Evolutionary conservation across 2,888 invertebrate genomes (phyloP), one percentile per base, ranked within the genome.

Genomic region (Campoletis raptor): DNA sequence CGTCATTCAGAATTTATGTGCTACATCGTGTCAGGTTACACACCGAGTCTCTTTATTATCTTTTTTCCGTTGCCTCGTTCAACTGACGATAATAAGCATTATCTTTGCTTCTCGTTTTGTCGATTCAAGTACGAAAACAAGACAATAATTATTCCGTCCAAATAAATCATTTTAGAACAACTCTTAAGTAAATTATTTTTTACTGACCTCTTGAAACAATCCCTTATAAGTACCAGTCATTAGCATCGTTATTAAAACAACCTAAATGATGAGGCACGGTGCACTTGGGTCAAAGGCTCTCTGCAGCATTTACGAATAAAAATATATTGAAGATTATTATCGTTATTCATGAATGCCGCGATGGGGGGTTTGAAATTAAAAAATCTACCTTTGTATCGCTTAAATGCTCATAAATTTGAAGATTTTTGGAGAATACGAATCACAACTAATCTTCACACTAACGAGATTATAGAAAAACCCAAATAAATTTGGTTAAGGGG

Each of bases 1-100:
- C 85, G 88, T 89, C 90, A 80, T 87, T 86, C 76, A 74, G 83
- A 87, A 91, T 91, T 91, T 90, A 90, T 91, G 90, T 85, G 64
- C 76, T 48, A 88, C 87, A 88, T 87, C 79, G 85, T 81, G 86
- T 86, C 87, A 88, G 89, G 88, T 89, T 89, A 89, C 85, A 85
- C 82, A 24, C 54, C 67, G 85, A 70, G 76, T 72, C 78, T 81
- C 80, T 73, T 77, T 54, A 61, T 61, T 61, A 30, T 83, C 54
- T 69, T 86, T 77, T 54, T 81, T 77, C 69, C 40, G 30, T n/a
- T 74, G 24, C 48, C 69, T 70, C 36, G 54, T 70, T 61, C 57
- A 70, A 83, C 77, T 52, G 76, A 78, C 81, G 85, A 70, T 88
- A 87, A 89, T 88, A 87, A 89, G 85, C 79, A 74, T 74, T 61